These are phyloP conservation scores for Puntigrus tetrazona DNA, from an alignment of 2,113 vertebrate species.

Conservation along the genomic window DNA sequence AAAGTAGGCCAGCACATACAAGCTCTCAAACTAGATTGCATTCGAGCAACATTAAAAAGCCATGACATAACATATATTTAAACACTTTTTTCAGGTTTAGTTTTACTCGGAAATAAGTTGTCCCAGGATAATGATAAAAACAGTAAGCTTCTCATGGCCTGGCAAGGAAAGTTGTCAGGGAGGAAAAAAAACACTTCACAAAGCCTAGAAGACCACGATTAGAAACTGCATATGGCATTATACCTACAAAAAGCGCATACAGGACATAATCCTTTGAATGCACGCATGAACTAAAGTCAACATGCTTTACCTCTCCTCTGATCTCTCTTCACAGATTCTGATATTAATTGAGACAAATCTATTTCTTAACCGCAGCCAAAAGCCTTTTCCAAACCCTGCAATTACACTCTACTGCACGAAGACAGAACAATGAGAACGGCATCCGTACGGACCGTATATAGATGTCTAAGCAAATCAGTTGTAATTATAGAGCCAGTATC, in stretches of 20 bases:
- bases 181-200: slow-evolving; percentile 55
- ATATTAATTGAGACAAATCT: not conserved
- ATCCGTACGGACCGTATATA: not conserved
- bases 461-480: slow-evolving; percentile 21
- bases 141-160: slow-evolving; percentile 46
- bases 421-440: not conserved
- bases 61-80: slow-evolving; percentile 43
- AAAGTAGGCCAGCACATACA: slow-evolving; percentile 53
- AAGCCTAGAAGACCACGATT: slow-evolving; percentile 53
- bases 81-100: slow-evolving; percentile 34
- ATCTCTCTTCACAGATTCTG: not conserved
- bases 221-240: slow-evolving; percentile 46
- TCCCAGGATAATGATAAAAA: slow-evolving; percentile 44
- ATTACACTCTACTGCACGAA: not conserved
- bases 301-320: not conserved
- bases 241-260: slow-evolving; percentile 43
- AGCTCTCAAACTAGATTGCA: slow-evolving; percentile 52
- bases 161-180: slow-evolving; percentile 59
- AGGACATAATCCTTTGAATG: not conserved
- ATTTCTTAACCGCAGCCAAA: not conserved
- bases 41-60: slow-evolving; percentile 36
- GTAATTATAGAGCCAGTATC: not conserved
- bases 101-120: slow-evolving; percentile 26
- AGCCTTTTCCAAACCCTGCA: not conserved
- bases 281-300: not conserved